Evolutionary conservation across 2,888 invertebrate genomes (phyloP), one percentile per base, ranked within the genome.

Genomic region (Agrochola litura): DNA sequence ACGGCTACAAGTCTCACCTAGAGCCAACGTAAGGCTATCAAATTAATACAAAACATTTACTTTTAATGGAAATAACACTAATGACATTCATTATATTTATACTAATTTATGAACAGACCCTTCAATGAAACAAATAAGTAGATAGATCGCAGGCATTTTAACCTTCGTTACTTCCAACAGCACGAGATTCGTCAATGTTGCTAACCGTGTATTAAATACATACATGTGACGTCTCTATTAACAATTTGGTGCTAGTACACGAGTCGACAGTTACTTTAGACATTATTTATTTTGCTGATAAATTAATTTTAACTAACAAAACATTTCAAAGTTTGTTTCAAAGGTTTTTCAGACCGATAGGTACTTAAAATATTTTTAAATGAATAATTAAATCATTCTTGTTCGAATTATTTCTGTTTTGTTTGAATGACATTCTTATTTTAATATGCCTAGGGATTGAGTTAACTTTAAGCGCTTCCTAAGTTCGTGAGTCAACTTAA

Each of bases 61-160:
- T 92, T 92, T 92, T 91, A 91, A 92, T 94, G 90, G 91, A 94
- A 95, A 93, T 92, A 93, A 95, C 94, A 92, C 94, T 95, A 95
- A 94, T 93, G 93, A 95, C 94, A 94, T 94, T 92, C 90, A 94
- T 93, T 93, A 93, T 91, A 92, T 91, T 92, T 92, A 93, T 91
- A 92, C 94, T 94, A 94, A 94, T 92, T 93, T 92, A 94, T 92
- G 90, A 93, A 94, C 93, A 93, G 90, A 92, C 90, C 91, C 90
- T 88, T 89, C 83, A 92, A 91, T 90, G 75, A 89, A 90, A 91
- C 86, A 90, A 91, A 92, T 89, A 86, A 83, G 89, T 89, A 88
- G 86, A 90, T 89, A 89, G 66, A 88, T 83, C 83, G 82, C 64
- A 84, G 82, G 14, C 77, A 85, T 83, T 74, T 75, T 9, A 10